Evolutionary conservation across 2,888 invertebrate species (phyloP), one percentile per base, ranked within the genome.

Genomic region (Hyalella azteca): DNA sequence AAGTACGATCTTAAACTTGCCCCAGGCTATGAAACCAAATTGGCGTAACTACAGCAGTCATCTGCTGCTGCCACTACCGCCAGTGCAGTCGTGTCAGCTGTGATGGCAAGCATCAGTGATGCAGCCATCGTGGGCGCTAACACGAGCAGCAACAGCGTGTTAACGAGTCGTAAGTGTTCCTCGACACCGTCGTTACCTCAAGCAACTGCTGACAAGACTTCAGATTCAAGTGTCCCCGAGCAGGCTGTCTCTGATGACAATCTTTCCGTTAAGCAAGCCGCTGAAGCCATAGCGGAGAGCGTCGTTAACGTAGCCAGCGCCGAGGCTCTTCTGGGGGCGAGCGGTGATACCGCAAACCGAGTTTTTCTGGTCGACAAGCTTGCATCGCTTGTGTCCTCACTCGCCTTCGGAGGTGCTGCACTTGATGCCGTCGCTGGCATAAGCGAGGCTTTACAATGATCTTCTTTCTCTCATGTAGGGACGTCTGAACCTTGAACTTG

Each of bases 161-260:
- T 94, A 80, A 93, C 93, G 22, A 94, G 93, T 86, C 92, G 97
- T 85, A 97, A 97, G 89, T 96, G 96, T 83, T 96, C 94, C 88
- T 97, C 97, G 50, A 98, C 97, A 11, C 97, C 97, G 26, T 97
- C 96, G 88, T 90, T 97, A 86, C 95, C 96, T 0, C 96, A 97
- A 87, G 95, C 95, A 48, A 95, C 93, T 0, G 95, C 95, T 86
- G 86, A 86, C 78, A 85, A 91, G 36, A 79, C 79, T 39, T 88
- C 88, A 85, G 95, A 96, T 0, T 95, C 96, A 26, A 96, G 96
- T n/a, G 93, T 94, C 19, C 96, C 96, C 0, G 97, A 97, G 87
- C 97, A 97, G 89, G 96, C 97, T 13, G 95, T 96, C 0, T 97
- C 97, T 0, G 96, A 96, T 0, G 97, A 97, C 88, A 97, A 96